Base-by-base conservation (phyloP, 1,140 invertebrate genomes). In the Pseudoatta argentina region DNA sequence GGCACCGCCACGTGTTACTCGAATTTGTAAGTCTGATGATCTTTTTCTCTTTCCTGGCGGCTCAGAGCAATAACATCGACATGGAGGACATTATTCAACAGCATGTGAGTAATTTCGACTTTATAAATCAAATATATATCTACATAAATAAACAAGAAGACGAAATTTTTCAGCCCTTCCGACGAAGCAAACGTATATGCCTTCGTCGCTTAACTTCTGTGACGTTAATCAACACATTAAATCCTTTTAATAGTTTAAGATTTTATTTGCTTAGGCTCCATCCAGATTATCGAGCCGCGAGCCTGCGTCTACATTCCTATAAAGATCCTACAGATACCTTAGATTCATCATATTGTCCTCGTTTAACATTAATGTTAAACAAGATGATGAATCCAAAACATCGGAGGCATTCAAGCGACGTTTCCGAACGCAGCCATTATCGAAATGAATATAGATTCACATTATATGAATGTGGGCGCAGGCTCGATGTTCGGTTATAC, bases 41-140 rank as follows among this genome's bases (percentile, higher is more conserved):
- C 66, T 91, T 92, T 71, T 92, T 91, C 79, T 91, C 89, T 91
- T 91, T 91, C 85, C 81, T 87, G 90, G 55, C 87, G 89, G 87
- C 87, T 81, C 93, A 97, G 93, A 97, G 96, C 92, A 97, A 97
- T 89, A 97, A 97, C 91, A 96, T 97, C 86, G 96, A 97, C 86
- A 96, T 97, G 87, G 96, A 97, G 90, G 97, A 97, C 89, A 97
- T 97, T 75, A 95, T 97, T 48, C 95, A 96, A 82, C 95, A 97
- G 91, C 96, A 97, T 91, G 97, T 97, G 90, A 96, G 96, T 92
- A 24, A 77, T 64, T 18, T n/a, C 55, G 16, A 67, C 24, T 53
- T 69, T 73, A 24, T 30, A 48, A 73, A 48, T 6, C 12, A 12
- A 21, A 18, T 66, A 63, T 64, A 30, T 18, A 59, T 7, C 21